Conservation (phyloP, 2,797 vertebrate species). For the Syngnathus rostellatus region DNA sequence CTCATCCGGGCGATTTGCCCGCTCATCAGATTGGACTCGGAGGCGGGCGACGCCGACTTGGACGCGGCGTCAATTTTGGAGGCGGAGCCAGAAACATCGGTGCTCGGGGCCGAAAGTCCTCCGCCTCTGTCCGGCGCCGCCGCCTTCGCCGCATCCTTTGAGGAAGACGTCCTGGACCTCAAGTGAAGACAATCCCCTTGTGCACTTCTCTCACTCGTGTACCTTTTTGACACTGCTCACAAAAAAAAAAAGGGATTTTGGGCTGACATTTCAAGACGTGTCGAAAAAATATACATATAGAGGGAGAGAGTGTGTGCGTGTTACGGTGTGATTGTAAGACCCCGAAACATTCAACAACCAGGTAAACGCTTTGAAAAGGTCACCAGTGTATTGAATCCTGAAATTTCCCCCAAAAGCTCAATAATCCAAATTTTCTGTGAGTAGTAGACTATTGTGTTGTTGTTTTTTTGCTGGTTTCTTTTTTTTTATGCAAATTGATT, state of each 20-base stretch:
- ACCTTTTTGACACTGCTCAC: slow-evolving; percentile 3
- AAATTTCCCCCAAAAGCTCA: background rate
- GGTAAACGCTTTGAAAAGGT: background rate
- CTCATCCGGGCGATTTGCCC: too few species aligned
- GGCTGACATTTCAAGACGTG: background rate
- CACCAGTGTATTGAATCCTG: background rate
- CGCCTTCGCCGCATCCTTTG: slow-evolving; percentile 74
- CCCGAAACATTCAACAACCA: background rate
- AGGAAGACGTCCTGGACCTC: slow-evolving; percentile 89
- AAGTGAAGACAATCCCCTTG: slow-evolving; percentile 80
- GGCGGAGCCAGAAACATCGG: slow-evolving; percentile 65
- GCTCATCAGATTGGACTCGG: slow-evolving; percentile 71
- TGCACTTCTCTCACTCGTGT: slow-evolving; percentile 46
- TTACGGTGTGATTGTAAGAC: background rate
- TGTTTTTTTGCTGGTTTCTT: background rate
- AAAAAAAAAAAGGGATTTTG: background rate
- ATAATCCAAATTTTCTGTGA: background rate
- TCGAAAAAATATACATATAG: too few species aligned
- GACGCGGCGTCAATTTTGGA: slow-evolving; percentile 72
- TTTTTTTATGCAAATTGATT: background rate
- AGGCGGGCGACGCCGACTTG: slow-evolving; percentile 71
- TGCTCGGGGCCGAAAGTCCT: slow-evolving; percentile 70
- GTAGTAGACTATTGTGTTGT: background rate
- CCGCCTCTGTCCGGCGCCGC: slow-evolving; percentile 68
- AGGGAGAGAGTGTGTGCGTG: background rate